A percentile compares a stretch with the other conserved stretches of the same genome.
Evolutionary conservation across 2,888 invertebrate species (phyloP).

Genomic region (Aporophyla lueneburgensis): DNA sequence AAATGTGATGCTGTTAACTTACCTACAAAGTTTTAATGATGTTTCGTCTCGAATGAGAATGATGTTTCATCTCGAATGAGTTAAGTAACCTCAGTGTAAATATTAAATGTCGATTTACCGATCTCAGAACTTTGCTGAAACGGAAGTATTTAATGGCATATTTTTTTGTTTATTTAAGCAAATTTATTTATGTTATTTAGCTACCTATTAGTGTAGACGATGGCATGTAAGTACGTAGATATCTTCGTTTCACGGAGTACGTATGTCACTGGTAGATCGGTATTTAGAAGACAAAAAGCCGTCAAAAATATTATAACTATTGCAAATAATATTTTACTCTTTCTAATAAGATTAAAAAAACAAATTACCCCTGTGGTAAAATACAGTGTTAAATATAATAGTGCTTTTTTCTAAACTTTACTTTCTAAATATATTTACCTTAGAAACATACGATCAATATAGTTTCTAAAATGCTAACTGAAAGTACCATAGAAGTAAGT

Average conservation of each 20-base stretch:
- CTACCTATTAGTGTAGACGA: slow-evolving; percentile 1
- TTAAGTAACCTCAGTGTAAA: slow-evolving; percentile 58
- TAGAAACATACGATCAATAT: no score
- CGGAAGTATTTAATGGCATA: slow-evolving; percentile 35
- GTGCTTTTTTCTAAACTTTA: not conserved
- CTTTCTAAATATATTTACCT: no score
- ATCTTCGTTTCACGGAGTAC: not conserved
- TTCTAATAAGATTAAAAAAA: not conserved
- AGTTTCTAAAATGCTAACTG: no score
- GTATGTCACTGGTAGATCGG: no score
- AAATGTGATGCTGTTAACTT: slow-evolving; percentile 75
- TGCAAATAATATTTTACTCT: not conserved
- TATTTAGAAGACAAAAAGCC: not conserved
- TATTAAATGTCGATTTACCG: slow-evolving; percentile 57
- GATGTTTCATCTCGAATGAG: slow-evolving; percentile 69
- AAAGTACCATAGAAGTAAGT: not conserved
- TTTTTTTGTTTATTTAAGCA: slow-evolving; percentile 38
- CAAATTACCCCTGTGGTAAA: not conserved
- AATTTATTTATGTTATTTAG: no score
- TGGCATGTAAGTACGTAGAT: not conserved
- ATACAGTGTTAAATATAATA: not conserved
- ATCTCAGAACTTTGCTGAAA: slow-evolving; percentile 38
- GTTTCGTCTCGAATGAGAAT: slow-evolving; percentile 72
- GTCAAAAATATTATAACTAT: not conserved
- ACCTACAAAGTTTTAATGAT: slow-evolving; percentile 83